Evolutionary conservation across 2,797 vertebrate species (phyloP), one percentile per base, ranked within the genome.

Genomic region (Carapus acus): DNA sequence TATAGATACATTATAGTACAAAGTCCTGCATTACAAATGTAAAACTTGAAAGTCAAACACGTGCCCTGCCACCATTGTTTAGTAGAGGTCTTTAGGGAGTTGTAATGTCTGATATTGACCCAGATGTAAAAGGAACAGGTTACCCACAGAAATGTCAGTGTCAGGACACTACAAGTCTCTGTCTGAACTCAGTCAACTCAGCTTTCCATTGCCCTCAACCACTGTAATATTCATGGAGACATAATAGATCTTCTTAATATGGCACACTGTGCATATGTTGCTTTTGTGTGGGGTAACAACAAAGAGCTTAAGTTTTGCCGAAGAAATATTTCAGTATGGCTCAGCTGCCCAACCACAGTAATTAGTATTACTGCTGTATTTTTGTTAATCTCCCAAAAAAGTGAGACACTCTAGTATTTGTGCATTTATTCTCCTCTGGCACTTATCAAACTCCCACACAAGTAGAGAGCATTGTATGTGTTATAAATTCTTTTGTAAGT

Each of bases 51-150:
- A 63, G 53, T 78, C 79, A 81, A 81, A 77, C 76, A 80, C 74
- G 75, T 58, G 77, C 73, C 65, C 54, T 7, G 51, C 80, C 60
- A 71, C 58, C 58, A 60, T 49, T 60, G 69, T 80, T 71, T 74
- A 68, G 65, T 67, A 58, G 62, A 60, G 56, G 62, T 71, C 75
- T 24, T 34, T 50, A 43, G 81, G 73, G 76, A 56, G 31, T 50
- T 65, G 69, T 69, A 73, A 68, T 29, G 71, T 78, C 78, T 77
- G 75, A 78, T 79, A 79, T 82, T 86, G 84, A 86, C 83, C 83
- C 83, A 83, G 81, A 83, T 88, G 79, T 40, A 75, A 74, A 76
- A 73, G 74, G 62, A 81, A 81, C 52, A 67, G 61, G 78, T 77
- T 46, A 74, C 66, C 78, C 77, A 76, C 71, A 82, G 79, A 78